phyloP scores from a whole-genome alignment of 2,113 vertebrate species.

The Noctilio leporinus region DNA sequence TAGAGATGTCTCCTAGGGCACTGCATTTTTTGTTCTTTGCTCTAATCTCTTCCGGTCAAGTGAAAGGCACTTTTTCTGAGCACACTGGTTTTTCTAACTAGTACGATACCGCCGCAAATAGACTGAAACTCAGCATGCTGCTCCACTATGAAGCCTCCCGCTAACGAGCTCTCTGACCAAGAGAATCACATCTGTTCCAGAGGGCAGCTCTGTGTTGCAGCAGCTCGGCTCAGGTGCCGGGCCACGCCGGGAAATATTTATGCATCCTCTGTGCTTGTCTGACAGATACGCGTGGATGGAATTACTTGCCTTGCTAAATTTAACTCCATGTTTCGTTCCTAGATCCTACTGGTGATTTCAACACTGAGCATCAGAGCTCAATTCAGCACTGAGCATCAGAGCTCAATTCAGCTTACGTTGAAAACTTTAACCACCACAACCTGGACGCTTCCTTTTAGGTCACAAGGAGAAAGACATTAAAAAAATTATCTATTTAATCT shows the following conservation, averaged over 20 bases:
- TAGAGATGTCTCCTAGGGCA: background rate
- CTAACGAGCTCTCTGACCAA: background rate
- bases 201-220: background rate
- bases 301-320: constrained; percentile 33
- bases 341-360: constrained; percentile 33
- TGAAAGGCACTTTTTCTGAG: background rate
- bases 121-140: background rate
- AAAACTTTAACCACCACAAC: background rate
- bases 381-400: background rate
- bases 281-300: constrained; percentile 29
- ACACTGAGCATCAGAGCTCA: background rate
- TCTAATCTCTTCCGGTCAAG: background rate
- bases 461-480: background rate
- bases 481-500: background rate
- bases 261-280: background rate
- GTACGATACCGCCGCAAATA: background rate
- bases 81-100: background rate
- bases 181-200: background rate
- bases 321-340: constrained; percentile 41
- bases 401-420: background rate
- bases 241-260: constrained; percentile 44
- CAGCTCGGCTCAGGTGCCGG: background rate
- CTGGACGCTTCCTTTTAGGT: background rate
- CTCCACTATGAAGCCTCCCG: background rate
- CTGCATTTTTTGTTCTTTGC: background rate